phyloP scores from a whole-genome alignment of 2,113 vertebrate genomes.

The Melanerpes aurifrons region DNA sequence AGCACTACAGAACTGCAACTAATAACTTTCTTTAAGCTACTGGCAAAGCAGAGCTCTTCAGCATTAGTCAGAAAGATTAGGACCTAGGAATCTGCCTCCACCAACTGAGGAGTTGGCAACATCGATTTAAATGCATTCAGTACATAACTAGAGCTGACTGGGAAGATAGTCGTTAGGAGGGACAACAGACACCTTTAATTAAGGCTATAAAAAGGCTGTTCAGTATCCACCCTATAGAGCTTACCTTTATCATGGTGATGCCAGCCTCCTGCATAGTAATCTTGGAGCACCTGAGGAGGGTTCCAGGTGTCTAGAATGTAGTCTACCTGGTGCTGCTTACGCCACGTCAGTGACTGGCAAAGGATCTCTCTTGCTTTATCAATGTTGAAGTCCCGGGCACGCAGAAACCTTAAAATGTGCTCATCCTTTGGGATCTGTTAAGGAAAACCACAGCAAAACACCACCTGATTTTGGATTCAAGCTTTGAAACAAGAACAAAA shows the following conservation, averaged over 20 bases:
- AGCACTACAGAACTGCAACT: background rate
- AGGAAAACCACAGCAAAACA: background rate
- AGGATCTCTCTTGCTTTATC: conserved; percentile 92
- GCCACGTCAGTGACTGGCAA: conserved; percentile 94
- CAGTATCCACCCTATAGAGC: background rate
- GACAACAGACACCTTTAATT: background rate
- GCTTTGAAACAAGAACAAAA: background rate
- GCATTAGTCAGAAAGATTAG: background rate
- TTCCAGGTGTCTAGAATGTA: conserved; percentile 92
- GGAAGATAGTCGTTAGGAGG: background rate
- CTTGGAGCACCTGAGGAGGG: conserved; percentile 88
- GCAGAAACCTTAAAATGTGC: conserved; percentile 94
- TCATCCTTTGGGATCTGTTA: conserved; percentile 94
- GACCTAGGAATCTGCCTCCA: background rate
- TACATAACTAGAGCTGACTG: background rate
- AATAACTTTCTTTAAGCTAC: background rate
- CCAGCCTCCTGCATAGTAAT: conserved; percentile 94
- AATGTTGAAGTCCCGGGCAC: conserved; percentile 91
- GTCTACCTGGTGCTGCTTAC: conserved; percentile 95
- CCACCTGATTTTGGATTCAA: background rate
- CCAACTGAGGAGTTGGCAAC: background rate
- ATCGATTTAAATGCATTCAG: background rate
- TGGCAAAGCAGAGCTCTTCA: background rate
- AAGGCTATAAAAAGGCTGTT: background rate
- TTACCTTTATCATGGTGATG: conserved; percentile 95